Evolutionary conservation across 2,797 vertebrate species (phyloP).

Genomic region (Eremophila alpestris): DNA sequence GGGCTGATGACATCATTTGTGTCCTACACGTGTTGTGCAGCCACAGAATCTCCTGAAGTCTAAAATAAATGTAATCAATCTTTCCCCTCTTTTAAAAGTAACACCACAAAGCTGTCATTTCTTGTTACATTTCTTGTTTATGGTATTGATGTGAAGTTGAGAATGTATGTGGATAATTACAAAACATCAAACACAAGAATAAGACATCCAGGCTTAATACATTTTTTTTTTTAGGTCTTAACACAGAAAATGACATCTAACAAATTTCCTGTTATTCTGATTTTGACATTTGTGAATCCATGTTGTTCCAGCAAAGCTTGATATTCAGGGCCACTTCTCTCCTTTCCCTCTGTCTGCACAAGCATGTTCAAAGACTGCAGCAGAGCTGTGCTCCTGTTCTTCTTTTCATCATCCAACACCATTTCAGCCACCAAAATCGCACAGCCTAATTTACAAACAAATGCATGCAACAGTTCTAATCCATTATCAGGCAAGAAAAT

Average conservation of each 20-base stretch:
- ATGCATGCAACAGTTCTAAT: background rate
- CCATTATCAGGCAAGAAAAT: background rate
- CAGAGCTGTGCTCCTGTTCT: conserved; percentile 72
- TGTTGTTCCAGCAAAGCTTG: conserved; percentile 76
- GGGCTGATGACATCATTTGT: background rate
- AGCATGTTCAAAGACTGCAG: conserved; percentile 85
- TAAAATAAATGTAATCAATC: background rate
- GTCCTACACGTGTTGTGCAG: background rate
- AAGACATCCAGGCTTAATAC: background rate
- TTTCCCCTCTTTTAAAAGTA: background rate
- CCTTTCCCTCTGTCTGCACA: conserved; percentile 73
- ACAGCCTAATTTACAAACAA: conserved; percentile 74
- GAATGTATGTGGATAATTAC: background rate
- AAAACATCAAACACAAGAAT: background rate
- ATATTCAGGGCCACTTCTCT: conserved; percentile 81
- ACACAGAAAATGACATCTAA: conserved; percentile 81
- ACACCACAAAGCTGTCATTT: background rate
- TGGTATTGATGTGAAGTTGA: background rate
- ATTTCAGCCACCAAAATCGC: conserved; percentile 84
- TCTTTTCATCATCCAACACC: conserved; percentile 79
- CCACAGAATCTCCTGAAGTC: background rate
- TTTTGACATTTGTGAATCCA: conserved; percentile 74
- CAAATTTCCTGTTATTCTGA: conserved; percentile 76
- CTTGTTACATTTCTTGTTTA: background rate
- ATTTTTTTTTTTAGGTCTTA: conserved; percentile 66